Evolutionary conservation across 1,140 invertebrate species (phyloP), one percentile per base, ranked within the genome.

Genomic region (Littorina saxatilis): DNA sequence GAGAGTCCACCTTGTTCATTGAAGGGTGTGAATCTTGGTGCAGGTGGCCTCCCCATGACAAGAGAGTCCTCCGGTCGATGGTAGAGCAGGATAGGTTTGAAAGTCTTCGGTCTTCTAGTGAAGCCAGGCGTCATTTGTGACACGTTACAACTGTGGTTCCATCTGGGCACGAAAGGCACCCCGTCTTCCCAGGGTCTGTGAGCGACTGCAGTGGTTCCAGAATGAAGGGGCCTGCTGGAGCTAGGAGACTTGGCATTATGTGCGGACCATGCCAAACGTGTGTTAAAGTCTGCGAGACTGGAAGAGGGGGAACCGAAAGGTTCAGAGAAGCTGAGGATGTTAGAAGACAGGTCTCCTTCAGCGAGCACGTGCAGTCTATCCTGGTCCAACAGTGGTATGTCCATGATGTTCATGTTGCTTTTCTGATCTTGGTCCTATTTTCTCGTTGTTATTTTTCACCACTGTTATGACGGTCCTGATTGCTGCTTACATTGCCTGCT

Each of bases 81-180:
- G n/a, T 83, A 83, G 20, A 83, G 35, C 39, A 83, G 29, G 13
- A 83, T 32, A 13, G 82, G 82, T 40, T 55, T 74, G 35, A 83
- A 83, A 11, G 77, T 83, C 29, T 83, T 83, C 0, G 82, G 77
- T 13, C 20, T 50, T 23, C 43, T 35, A 1, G 39, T 43, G 58
- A 27, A 55, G 1, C 29, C 23, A 0, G 9, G 40, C 13, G 11
- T n/a, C 13, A 20, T 29, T n/a, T 23, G 9, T 20, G 11, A 55
- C 17, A 35, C 7, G 2, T 27, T 17, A 77, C 35, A 23, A 17
- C 23, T 20, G 2, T 58, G 1, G 3, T 1, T n/a, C 74, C 50
- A 39, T 11, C 23, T 27, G 13, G 74, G 47, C 23, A 11, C 15
- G 50, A 47, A 37, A n/a, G 74, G 58, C n/a, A 77, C n/a, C 43